These are phyloP conservation scores for Damaliscus lunatus DNA, from an alignment of 2,113 vertebrate species.

Conservation along the genomic window DNA sequence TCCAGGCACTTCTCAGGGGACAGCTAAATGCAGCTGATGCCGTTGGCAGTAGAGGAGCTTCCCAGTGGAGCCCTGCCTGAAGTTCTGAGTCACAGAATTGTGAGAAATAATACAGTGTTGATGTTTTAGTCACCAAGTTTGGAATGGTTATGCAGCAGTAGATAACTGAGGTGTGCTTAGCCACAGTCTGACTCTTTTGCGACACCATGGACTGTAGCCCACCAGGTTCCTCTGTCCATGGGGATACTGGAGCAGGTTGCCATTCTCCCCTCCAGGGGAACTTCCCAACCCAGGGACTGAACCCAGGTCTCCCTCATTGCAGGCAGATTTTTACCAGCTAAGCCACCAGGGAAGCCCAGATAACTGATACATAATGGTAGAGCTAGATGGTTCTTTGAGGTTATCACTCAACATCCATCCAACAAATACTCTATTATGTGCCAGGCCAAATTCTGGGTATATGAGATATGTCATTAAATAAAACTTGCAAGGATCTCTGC, in stretches of 20 bases:
- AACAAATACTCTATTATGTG: background rate
- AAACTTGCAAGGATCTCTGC: background rate
- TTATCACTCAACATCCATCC: background rate
- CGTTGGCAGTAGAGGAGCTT: background rate
- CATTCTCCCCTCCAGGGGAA: background rate
- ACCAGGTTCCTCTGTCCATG: background rate
- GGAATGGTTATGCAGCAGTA: background rate
- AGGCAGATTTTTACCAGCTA: background rate
- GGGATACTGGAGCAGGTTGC: background rate
- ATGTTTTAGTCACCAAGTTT: background rate
- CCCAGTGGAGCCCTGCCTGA: background rate
- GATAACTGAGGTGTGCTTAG: background rate
- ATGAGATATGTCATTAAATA: background rate
- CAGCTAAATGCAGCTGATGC: background rate
- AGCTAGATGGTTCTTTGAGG: background rate
- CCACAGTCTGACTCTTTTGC: rapidly evolving
- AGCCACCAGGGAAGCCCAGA: background rate
- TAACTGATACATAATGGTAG: background rate
- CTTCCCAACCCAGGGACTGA: background rate
- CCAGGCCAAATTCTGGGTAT: background rate
- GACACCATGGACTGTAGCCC: background rate
- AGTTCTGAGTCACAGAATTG: background rate
- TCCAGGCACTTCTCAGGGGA: background rate
- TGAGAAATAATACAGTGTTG: background rate
- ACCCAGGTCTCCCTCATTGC: background rate